Percentiles rank a stretch among this genome's conserved stretches.
Conservation (phyloP, 2,797 vertebrate species). For the Macroramphosus scolopax region DNA sequence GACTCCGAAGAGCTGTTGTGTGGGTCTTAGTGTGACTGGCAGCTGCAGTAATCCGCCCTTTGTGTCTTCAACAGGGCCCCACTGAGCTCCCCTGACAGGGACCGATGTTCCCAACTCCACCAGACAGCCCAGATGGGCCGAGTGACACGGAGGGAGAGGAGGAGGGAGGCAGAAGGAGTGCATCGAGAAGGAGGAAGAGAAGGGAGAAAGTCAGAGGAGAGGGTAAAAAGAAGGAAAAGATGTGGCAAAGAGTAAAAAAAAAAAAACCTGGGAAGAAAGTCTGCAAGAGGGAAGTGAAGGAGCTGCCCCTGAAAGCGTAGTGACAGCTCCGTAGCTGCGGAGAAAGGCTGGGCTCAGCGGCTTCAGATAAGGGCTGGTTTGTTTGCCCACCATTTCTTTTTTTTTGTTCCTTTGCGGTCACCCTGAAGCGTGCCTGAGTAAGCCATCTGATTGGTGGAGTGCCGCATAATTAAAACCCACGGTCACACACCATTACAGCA, state of each 20-base stretch:
- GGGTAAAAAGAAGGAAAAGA: slow-evolving; percentile 15
- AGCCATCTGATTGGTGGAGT: slow-evolving; percentile 59
- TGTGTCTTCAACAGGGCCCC: slow-evolving; percentile 80
- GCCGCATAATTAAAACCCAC: slow-evolving; percentile 41
- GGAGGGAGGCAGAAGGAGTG: slow-evolving; percentile 23
- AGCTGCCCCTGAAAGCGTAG: slow-evolving; percentile 42
- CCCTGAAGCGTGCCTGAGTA: slow-evolving; percentile 59
- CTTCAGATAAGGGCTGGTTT: slow-evolving; percentile 43
- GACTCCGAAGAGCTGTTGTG: slow-evolving; percentile 74
- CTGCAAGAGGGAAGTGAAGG: slow-evolving; percentile 8
- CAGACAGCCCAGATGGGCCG: slow-evolving; percentile 80
- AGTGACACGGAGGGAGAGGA: slow-evolving; percentile 50
- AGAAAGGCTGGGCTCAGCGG: slow-evolving; percentile 38
- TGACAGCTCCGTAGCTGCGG: slow-evolving; percentile 48
- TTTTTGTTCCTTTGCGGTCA: slow-evolving; percentile 58
- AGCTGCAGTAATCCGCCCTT: slow-evolving; percentile 85
- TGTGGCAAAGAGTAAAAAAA: slow-evolving; percentile 12
- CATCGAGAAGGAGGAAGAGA: slow-evolving; percentile 29
- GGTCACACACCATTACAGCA: slow-evolving; percentile 19
- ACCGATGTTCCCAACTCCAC: slow-evolving; percentile 70
- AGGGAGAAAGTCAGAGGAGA: slow-evolving; percentile 31
- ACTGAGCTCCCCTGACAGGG: slow-evolving; percentile 77
- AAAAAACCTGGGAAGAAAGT: slow-evolving; percentile 18
- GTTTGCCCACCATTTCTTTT: slow-evolving; percentile 55
- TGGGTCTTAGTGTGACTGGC: slow-evolving; percentile 88